Evolutionary conservation across 1,140 invertebrate genomes (phyloP), one percentile per base, ranked within the genome.

Genomic region (Drosophila lacteicornis): DNA sequence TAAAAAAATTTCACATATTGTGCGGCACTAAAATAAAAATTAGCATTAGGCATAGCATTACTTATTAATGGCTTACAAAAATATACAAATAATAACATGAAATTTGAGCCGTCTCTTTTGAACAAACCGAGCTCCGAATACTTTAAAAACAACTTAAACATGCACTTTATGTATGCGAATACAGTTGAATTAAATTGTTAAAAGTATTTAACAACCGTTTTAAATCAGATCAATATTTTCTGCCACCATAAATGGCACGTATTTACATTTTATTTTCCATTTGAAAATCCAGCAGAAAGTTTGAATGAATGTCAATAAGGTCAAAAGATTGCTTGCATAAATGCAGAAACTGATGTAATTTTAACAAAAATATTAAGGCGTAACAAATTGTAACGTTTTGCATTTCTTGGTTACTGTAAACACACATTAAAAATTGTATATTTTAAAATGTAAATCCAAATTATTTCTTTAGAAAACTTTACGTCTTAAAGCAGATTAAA

Each of bases 211-310:
- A 50, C 15, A 50, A 17, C 25, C 4, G 15, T 17, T 63, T 61
- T 13, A n/a, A 60, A 22, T 6, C 55, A n/a, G 15, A 47, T 36
- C 59, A 38, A 25, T 9, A 11, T 66, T 46, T 55, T 38, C 8
- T 13, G 15, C 19, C 36, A 15, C 19, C 38, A 30, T 27, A 53
- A 40, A 40, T 4, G 8, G 22, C 11, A 30, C n/a, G 15, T 11
- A 30, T 17, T 12, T 12, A 12, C 2, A 51, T 17, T 13, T 17
- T 51, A 33, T 33, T 12, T 33, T 17, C 1, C n/a, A 17, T n/a
- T 3, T 30, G 1, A 25, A 49, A n/a, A 27, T 13, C 2, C n/a
- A n/a, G n/a, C 15, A n/a, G 6, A 30, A 30, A 27, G 27, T 27
- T 50, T n/a, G 1, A n/a, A 30, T 12, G 17, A 17, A n/a, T 0